Evolutionary conservation across 2,113 vertebrate species (phyloP), one percentile per base, ranked within the genome.

Genomic region (Carollia perspicillata): DNA sequence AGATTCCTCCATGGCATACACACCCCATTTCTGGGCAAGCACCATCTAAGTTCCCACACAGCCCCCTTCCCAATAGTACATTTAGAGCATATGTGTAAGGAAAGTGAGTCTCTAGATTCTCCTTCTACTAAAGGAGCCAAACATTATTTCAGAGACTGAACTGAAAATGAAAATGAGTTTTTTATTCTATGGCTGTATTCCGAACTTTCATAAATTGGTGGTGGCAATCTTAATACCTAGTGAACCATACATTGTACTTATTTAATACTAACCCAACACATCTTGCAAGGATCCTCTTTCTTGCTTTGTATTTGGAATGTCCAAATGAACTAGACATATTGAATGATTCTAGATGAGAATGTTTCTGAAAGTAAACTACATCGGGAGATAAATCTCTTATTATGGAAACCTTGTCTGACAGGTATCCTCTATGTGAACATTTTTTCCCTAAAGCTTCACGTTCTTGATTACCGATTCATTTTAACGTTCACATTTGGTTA

Each of bases 291-390:
- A 49, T 49, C 72, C 37, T n/a, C 35, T 26, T 66, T 80, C 44
- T 94, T 42, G 37, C 65, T 91, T 47, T 84, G 77, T 83, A 78
- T 78, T 83, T 74, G 89, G 35, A 77, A 88, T 69, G 40, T 60
- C 26, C 20, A 66, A 66, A 51, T 80, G 65, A 89, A 74, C 47
- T 89, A 88, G 77, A 55, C 37, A 84, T 28, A 42, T 0, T 68
- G 65, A 88, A 23, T 96, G 72, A 69, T 49, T 71, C 49, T 74
- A 77, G 83, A 60, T 89, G 66, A 95, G 37, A 88, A 66, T 35
- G 23, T 88, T 88, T 95, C 68, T 94, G 55, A 88, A 71, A 84
- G 71, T 65, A 69, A 81, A 68, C 30, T 33, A 58, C 35, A 79
- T 90, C n/a, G 60, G 68, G 55, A 77, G 58, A 40, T 37, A 66